Conservation (phyloP, 1,140 invertebrate species). For the Plodia interpunctella region DNA sequence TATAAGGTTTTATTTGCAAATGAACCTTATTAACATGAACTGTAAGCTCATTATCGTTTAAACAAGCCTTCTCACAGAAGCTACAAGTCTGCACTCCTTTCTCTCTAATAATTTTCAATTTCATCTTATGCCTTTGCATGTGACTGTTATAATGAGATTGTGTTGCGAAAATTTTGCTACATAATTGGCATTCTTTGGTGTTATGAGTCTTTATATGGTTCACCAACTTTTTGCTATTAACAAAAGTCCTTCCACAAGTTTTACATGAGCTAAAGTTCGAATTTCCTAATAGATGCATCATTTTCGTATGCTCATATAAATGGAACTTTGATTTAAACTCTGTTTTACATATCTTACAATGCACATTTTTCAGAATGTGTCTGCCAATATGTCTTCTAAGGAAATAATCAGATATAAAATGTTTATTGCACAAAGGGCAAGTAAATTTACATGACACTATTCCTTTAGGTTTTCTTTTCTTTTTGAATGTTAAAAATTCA, state of each 20-base stretch:
- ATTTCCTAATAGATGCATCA: constrained; percentile 39
- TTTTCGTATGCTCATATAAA: constrained; percentile 54
- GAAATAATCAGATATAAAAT: constrained; percentile 60
- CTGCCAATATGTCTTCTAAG: constrained; percentile 51
- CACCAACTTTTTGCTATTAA: constrained; percentile 30
- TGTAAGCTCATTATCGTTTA: constrained; percentile 54
- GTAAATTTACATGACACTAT: constrained; percentile 28
- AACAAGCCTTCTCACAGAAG: constrained; percentile 59
- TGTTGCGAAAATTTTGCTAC: constrained; percentile 44
- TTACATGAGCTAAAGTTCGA: constrained; percentile 31
- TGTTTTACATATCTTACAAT: constrained; percentile 38
- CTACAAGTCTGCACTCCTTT: constrained; percentile 44
- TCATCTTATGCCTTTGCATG: constrained; percentile 48
- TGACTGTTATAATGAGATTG: constrained; percentile 45
- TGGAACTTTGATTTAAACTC: constrained; percentile 54
- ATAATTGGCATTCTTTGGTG: constrained; percentile 43
- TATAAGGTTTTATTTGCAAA: constrained; percentile 66
- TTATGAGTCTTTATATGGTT: constrained; percentile 41
- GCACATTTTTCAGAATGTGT: constrained; percentile 41
- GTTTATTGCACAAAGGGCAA: constrained; percentile 57
- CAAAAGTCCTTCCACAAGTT: constrained; percentile 42
- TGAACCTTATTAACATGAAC: constrained; percentile 64
- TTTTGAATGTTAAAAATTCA: constrained; percentile 61
- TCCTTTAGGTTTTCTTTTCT: constrained; percentile 32
- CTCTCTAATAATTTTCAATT: constrained; percentile 30